A percentile compares a stretch with the other conserved stretches of the same genome.
Evolutionary conservation across 1,140 invertebrate species (phyloP).

Genomic region (Hormaphis cornu): DNA sequence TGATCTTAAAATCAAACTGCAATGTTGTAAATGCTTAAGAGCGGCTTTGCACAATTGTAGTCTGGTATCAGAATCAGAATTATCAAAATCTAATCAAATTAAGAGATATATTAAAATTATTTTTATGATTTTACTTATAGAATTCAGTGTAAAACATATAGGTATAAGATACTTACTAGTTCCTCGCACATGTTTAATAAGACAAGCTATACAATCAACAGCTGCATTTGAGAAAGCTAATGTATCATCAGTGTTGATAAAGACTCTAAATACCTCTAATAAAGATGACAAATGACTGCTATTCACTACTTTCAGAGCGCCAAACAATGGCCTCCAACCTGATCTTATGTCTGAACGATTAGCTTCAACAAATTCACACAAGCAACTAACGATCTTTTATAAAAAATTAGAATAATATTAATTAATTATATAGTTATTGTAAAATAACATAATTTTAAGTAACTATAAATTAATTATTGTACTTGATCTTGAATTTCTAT

Average conservation of each 20-base stretch:
- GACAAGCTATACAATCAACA: conserved; percentile 81
- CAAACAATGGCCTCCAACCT: conserved; percentile 86
- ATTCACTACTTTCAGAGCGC: conserved; percentile 72
- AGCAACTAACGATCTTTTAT: conserved; percentile 78
- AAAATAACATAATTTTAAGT: neutral
- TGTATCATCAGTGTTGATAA: conserved; percentile 82
- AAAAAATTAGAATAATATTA: neutral
- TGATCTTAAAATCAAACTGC: conserved; percentile 73
- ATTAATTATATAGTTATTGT: neutral
- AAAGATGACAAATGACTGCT: conserved; percentile 59
- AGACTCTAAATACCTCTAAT: conserved; percentile 85
- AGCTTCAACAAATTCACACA: conserved; percentile 90
- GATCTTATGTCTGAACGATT: conserved; percentile 84
- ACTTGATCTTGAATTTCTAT: conserved; percentile 81
- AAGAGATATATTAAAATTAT: neutral
- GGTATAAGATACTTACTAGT: conserved; percentile 41
- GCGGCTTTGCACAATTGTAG: conserved; percentile 73
- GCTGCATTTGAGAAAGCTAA: conserved; percentile 88
- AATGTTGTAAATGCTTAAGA: conserved; percentile 73
- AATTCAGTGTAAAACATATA: neutral
- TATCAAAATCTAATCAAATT: conserved; percentile 6
- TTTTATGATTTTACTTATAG: neutral
- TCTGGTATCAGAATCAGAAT: conserved; percentile 22
- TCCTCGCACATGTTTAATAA: conserved; percentile 58
- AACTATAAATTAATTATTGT: conserved; percentile 2